Percentiles rank a stretch among this genome's conserved stretches.
These are phyloP conservation scores for Ischnura elegans DNA, from an alignment of 2,888 invertebrate genomes.

Conservation along the genomic window DNA sequence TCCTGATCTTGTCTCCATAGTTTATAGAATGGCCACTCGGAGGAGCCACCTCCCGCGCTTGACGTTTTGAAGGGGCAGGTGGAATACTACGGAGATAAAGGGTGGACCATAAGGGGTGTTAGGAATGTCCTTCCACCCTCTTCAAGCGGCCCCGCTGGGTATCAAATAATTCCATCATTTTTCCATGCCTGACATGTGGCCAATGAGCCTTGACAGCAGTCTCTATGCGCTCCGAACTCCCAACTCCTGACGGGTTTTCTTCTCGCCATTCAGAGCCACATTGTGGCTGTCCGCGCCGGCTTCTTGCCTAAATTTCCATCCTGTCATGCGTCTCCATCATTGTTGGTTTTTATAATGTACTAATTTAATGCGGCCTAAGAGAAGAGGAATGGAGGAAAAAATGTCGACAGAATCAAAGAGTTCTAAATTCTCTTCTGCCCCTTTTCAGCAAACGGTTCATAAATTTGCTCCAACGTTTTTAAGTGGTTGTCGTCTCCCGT, in stretches of 20 bases:
- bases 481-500: background rate
- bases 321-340: background rate
- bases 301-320: background rate
- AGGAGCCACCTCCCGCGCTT: background rate
- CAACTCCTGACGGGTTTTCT: background rate
- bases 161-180: conserved; percentile 12
- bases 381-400: background rate
- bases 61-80: background rate
- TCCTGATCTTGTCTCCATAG: background rate
- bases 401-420: background rate
- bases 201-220: background rate
- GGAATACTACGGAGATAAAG: background rate
- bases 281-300: background rate
- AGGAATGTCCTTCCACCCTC: background rate
- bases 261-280: background rate
- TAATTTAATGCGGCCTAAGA: background rate
- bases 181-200: background rate
- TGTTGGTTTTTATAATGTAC: background rate
- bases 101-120: background rate
- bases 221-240: background rate
- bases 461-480: background rate
- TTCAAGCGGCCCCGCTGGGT: background rate
- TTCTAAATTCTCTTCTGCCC: background rate
- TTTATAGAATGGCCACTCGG: background rate
- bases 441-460: background rate